Base-by-base conservation (phyloP, 1,140 invertebrate genomes). In the Lordiphosa clarofinis region DNA sequence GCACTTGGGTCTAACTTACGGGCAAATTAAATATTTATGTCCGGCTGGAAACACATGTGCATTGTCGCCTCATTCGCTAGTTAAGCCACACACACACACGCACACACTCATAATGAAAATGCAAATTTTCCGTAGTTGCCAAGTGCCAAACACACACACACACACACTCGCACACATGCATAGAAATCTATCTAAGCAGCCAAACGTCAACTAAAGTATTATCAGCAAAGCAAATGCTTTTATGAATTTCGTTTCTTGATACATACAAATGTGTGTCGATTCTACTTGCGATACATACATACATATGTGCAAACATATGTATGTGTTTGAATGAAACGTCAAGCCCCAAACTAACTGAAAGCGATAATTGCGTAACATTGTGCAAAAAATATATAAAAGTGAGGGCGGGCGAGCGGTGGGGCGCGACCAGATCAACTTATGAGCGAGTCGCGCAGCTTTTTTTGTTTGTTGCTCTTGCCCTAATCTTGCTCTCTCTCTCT, bases 311-410 rank as follows among this genome's bases (percentile, higher is more conserved):
- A 56, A 36, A 43, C 48, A 9, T n/a, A 15, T 15, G 2, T 7
- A 36, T 1, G 4, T 19, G 10, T 28, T 5, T 57, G 19, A 43
- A 13, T 5, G 24, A 31, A 31, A 31, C 28, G 28, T 31, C 28
- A 31, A 31, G 28, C 28, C 28, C 21, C 62, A 39, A 72, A 60
- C 47, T 56, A 56, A 38, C 21, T 24, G 49, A 70, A 55, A 65
- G 76, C 68, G 68, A 61, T 65, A 78, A 69, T 82, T 82, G 78
- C 76, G 76, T 82, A 82, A 82, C 64, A 53, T 44, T 60, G 50
- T 60, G 63, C 62, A 68, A 67, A 68, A 67, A 76, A 74, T 56
- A 59, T 47, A 62, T 43, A 33, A 49, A 8, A 33, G 61, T 38
- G 37, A 60, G 53, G 38, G 15, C 13, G 46, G 13, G n/a, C 13